Evolutionary conservation across 2,888 invertebrate genomes (phyloP), one percentile per base, ranked within the genome.

Genomic region (Pyrrhia umbra): DNA sequence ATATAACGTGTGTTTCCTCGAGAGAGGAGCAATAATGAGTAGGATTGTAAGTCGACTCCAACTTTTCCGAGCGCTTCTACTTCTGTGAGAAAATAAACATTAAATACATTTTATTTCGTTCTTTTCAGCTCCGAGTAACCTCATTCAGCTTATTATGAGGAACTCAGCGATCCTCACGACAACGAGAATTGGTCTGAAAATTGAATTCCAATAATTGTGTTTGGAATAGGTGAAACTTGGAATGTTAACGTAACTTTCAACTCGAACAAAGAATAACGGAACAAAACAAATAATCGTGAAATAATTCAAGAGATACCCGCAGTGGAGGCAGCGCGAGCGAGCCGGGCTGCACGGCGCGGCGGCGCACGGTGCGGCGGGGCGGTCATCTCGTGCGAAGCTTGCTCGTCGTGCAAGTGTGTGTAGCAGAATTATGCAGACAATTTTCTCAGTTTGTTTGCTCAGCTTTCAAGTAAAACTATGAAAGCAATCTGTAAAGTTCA

Each of bases 141-240:
- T 34, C 9, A 37, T 63, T 42, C 58, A 46, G 49, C 49, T 62
- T 76, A 58, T 58, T 56, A 61, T 49, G 20, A 40, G 37, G 42
- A 61, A 47, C 45, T 45, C 40, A 10, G 37, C 52, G 45, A 57
- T 54, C 52, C 47, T 55, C 39, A 16, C 30, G 59, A 47, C 37
- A 39, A 18, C 43, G 50, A 58, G 46, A 68, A 66, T 72, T 49
- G 63, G 42, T 39, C 42, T 10, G 46, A 56, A 77, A 77, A 77
- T 68, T 75, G 62, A 73, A 76, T 76, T 79, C 73, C 73, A 55
- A 80, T 80, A 80, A 67, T 71, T 67, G 62, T 56, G 50, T 73
- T 67, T 56, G 54, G n/a, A 62, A 55, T 60, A 64, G 46, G 59
- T 27, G 20, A 60, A 64, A 67, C 59, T 45, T 43, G 46, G n/a